Evolutionary conservation across 2,113 vertebrate species (phyloP).

Genomic region (Rhodinocichla rosea): DNA sequence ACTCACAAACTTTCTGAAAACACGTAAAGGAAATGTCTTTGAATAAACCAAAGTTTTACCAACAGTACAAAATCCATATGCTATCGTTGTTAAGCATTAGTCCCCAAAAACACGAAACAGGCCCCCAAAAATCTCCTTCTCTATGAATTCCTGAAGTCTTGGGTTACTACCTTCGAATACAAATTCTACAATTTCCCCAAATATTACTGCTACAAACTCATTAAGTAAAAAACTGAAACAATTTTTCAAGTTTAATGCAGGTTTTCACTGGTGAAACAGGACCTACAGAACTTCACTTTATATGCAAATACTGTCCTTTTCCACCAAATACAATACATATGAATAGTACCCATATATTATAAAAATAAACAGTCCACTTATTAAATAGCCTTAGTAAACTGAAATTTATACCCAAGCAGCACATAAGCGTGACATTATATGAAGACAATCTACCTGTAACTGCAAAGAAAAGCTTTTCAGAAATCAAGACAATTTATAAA

Average conservation of each 20-base stretch:
- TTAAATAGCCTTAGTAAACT: neutral
- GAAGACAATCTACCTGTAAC: neutral
- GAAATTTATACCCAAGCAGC: neutral
- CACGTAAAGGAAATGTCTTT: accelerated
- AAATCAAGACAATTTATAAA: neutral
- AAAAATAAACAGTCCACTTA: neutral
- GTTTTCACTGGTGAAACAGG: neutral
- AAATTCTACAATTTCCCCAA: neutral
- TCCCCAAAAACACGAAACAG: neutral
- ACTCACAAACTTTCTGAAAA: neutral
- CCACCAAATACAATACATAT: neutral
- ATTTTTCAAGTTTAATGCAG: neutral
- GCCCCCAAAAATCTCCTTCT: neutral
- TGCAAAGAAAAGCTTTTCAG: neutral
- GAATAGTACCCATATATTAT: accelerated
- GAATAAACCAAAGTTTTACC: neutral
- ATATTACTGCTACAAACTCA: neutral
- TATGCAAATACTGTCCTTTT: neutral
- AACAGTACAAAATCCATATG: neutral
- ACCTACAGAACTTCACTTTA: neutral
- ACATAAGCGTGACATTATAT: neutral
- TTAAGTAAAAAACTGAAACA: neutral
- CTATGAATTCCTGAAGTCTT: neutral
- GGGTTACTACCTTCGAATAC: neutral
- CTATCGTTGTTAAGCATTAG: neutral